phyloP scores from a whole-genome alignment of 2,888 invertebrate species.

The Tupiocoris notatus region DNA sequence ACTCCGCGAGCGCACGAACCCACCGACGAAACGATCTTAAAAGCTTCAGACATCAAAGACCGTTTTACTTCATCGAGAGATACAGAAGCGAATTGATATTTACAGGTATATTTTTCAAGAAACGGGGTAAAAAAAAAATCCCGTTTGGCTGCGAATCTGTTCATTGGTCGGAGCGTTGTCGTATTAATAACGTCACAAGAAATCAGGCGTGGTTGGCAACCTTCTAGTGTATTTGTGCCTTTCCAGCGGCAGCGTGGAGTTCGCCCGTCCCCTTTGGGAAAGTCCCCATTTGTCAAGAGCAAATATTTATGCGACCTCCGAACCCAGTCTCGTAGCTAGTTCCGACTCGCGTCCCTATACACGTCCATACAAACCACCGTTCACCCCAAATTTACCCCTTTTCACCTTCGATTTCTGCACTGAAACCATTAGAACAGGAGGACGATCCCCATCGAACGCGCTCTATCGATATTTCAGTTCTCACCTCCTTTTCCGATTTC shows the following conservation, averaged over 20 bases:
- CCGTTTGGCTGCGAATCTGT: too few relatives aligned
- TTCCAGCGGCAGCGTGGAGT: too few relatives aligned
- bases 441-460: background rate
- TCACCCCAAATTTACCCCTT: background rate
- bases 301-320: conserved; percentile 25
- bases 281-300: conserved; percentile 14
- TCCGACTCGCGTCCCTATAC: background rate
- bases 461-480: background rate
- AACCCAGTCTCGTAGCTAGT: background rate
- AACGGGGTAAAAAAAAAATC: too few relatives aligned
- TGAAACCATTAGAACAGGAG: background rate
- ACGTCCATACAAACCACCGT: background rate
- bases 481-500: background rate
- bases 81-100: too few relatives aligned
- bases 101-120: too few relatives aligned
- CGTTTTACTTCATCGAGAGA: too few relatives aligned
- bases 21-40: too few relatives aligned
- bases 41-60: too few relatives aligned
- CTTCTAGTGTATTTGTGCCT: background rate
- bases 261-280: background rate
- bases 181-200: background rate
- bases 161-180: too few relatives aligned
- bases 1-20: too few relatives aligned
- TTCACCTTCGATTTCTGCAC: background rate
- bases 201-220: background rate